Evolutionary conservation across 2,113 vertebrate genomes (phyloP), one percentile per base, ranked within the genome.

Genomic region (Rutilus rutilus): DNA sequence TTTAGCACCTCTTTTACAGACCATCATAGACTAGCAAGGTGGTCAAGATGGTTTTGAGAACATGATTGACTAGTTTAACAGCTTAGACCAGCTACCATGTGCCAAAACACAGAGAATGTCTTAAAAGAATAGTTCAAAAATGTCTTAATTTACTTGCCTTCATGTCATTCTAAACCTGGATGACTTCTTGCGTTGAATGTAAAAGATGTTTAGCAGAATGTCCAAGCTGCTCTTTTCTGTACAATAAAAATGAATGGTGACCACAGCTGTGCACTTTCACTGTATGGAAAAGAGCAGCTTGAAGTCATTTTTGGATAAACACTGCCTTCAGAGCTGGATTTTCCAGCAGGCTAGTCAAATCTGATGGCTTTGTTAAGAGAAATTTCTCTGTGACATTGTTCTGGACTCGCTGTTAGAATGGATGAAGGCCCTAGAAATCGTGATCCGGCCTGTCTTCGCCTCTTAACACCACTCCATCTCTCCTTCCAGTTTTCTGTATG

Each of bases 401-500:
- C 79, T 85, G 85, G 27, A 67, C 65, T 69, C 39, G 21, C 82
- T 73, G 75, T 57, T 84, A 65, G 73, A 36, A 62, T 47, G 57
- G 83, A 64, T 69, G 86, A 67, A 67, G 79, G 78, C 82, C 54
- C 62, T 27, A 54, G 76, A 88, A 54, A 82, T 78, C 84, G 42
- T 21, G 76, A 42, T 62, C 50, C 27, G 54, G 64, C 73, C 59
- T 84, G 87, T 83, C 81, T 88, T 82, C 36, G 45, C 83, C 69
- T 78, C 82, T 71, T 75, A 85, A 86, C 85, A 75, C 82, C 80
- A 80, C 76, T 87, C 80, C 86, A 85, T 87, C 73, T 83, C 86
- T 92, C 83, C 65, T 60, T 90, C 87, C 87, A 85, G 81, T 83
- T 88, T 85, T 83, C 84, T 50, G 8, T 78, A 85, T 88, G 90